Conservation (phyloP, 2,113 vertebrate species). For the Pygoscelis antarcticus region DNA sequence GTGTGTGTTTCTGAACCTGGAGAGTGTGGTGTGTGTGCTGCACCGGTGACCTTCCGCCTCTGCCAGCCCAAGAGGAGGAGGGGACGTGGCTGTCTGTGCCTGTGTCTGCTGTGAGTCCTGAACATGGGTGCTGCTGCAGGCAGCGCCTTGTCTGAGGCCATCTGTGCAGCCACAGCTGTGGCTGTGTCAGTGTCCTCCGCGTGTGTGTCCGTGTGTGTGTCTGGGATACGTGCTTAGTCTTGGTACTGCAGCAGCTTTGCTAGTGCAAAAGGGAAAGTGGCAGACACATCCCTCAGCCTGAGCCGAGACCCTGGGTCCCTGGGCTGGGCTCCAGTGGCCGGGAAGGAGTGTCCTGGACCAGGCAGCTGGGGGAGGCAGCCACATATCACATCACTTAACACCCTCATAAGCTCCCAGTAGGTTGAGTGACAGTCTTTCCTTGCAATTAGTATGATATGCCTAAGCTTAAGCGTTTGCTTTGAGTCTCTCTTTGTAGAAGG, state of each 20-base stretch:
- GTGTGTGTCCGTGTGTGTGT: neutral
- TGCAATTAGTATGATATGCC: neutral
- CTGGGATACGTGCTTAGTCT: accelerated
- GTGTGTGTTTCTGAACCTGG: neutral
- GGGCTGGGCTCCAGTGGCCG: neutral
- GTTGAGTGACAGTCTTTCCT: neutral
- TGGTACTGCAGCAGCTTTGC: neutral
- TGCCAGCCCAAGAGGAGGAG: neutral
- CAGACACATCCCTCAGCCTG: neutral
- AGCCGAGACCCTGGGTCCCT: accelerated
- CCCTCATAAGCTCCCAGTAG: neutral
- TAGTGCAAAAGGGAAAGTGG: too few species aligned
- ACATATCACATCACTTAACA: neutral
- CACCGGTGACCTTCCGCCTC: neutral
- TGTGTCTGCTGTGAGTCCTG: neutral
- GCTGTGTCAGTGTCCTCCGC: accelerated
- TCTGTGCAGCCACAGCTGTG: neutral
- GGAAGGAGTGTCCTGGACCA: neutral
- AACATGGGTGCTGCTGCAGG: neutral
- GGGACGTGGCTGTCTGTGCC: accelerated
- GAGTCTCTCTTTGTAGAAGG: neutral
- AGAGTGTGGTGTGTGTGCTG: neutral
- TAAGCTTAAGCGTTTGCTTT: neutral
- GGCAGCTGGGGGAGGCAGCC: too few species aligned
- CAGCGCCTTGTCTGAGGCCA: accelerated